A percentile compares a stretch with the other conserved stretches of the same genome.
These are phyloP conservation scores for Papilio elwesi DNA, from an alignment of 2,888 invertebrate species.

Conservation along the genomic window DNA sequence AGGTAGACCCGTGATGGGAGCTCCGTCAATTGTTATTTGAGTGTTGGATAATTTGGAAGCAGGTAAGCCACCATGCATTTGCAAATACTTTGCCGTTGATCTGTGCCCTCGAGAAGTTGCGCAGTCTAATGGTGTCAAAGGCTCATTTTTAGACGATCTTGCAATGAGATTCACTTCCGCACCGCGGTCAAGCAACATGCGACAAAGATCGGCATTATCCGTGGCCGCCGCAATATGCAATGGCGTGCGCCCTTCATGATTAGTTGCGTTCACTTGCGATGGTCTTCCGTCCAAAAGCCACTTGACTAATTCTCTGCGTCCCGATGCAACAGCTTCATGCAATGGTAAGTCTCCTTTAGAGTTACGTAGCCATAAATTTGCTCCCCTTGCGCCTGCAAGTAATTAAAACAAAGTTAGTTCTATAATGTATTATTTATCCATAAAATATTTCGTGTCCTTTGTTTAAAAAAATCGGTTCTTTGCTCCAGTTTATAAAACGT, in stretches of 20 bases:
- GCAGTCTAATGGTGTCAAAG: constrained; percentile 96
- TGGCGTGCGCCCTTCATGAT: constrained; percentile 96
- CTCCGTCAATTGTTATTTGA: constrained; percentile 75
- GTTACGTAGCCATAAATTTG: constrained; percentile 96
- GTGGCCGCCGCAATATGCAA: constrained; percentile 97
- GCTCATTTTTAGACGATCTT: constrained; percentile 91
- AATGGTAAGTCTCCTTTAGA: constrained; percentile 97
- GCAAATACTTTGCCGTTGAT: constrained; percentile 96
- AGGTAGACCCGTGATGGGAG: constrained; percentile 73
- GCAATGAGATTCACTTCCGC: constrained; percentile 94
- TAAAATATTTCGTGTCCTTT: neutral
- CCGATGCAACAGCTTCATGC: constrained; percentile 97
- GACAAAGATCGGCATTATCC: constrained; percentile 97
- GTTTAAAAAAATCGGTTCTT: neutral
- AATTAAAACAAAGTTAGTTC: neutral
- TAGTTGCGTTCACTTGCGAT: constrained; percentile 93
- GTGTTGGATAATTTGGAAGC: constrained; percentile 87
- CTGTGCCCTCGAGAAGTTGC: constrained; percentile 93
- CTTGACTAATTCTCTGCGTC: constrained; percentile 93
- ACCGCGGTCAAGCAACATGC: constrained; percentile 91
- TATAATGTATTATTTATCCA: neutral
- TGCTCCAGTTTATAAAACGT: no score
- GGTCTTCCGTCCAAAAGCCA: constrained; percentile 94
- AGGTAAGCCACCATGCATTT: constrained; percentile 94
- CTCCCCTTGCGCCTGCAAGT: constrained; percentile 83